Conservation (phyloP, 2,888 invertebrate species). For the Limulus polyphemus region DNA sequence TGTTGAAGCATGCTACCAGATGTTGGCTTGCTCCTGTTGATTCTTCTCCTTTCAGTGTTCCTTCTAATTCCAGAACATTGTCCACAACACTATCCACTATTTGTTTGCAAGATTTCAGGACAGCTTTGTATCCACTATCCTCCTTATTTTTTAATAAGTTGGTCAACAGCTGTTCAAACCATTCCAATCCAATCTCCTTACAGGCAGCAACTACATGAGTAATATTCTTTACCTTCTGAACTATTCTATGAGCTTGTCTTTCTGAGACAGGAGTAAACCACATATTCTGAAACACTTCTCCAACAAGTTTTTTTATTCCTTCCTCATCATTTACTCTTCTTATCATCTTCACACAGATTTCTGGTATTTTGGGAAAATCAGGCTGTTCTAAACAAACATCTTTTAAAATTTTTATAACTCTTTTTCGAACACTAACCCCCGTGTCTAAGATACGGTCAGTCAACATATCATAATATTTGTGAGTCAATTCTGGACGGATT, state of each 20-base stretch:
- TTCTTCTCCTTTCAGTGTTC: slow-evolving; percentile 2
- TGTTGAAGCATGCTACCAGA: slow-evolving; percentile 84
- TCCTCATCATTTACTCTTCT: slow-evolving; percentile 97
- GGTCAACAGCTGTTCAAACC: slow-evolving; percentile 86
- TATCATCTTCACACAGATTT: slow-evolving; percentile 98
- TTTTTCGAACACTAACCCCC: slow-evolving; percentile 94
- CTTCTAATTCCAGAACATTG: slow-evolving; percentile 62
- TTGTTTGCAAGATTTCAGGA: slow-evolving; percentile 81
- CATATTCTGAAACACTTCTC: slow-evolving; percentile 98
- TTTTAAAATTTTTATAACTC: slow-evolving; percentile 96
- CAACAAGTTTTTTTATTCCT: slow-evolving; percentile 68
- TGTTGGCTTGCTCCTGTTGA: slow-evolving; percentile 56
- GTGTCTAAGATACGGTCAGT: slow-evolving; percentile 89
- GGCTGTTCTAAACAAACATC: slow-evolving; percentile 97
- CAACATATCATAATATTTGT: slow-evolving; percentile 94
- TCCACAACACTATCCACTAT: slow-evolving; percentile 96
- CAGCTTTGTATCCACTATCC: slow-evolving; percentile 46
- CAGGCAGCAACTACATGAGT: slow-evolving; percentile 79
- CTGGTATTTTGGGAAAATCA: slow-evolving; percentile 89
- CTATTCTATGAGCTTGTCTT: slow-evolving; percentile 23
- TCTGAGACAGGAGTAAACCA: slow-evolving; percentile 91
- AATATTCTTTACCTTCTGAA: slow-evolving; percentile 86
- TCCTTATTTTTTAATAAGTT: slow-evolving; percentile 56
- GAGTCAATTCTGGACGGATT: slow-evolving; percentile 86
- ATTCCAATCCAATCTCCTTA: slow-evolving; percentile 75